Evolutionary conservation across 2,797 vertebrate species (phyloP), one percentile per base, ranked within the genome.

Genomic region (Cuculus canorus): DNA sequence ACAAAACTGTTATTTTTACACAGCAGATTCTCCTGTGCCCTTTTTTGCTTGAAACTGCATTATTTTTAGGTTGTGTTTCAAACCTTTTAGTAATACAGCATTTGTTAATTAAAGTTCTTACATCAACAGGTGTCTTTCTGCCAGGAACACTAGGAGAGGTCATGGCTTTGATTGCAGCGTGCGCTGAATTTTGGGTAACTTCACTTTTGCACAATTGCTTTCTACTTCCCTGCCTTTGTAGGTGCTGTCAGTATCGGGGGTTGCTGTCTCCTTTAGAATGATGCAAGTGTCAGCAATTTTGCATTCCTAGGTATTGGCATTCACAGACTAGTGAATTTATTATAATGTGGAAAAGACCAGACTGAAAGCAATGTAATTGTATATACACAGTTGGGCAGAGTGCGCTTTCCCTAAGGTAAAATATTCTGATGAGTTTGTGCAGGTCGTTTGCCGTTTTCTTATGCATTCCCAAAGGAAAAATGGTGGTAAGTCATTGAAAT

Each of bases 71-170:
- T 33, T 33, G 45, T 53, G 79, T 88, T 25, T 59, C 47, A 56
- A 59, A 65, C 9, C 16, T 37, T 33, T 5, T 11, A 78, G 85
- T 43, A 88, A 90, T 33, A 28, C 6, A 47, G 50, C 27, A 5
- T 69, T 90, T 75, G 50, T n/a, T 33, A 52, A 72, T 59, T 12
- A 4, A 63, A n/a, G 16, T 82, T 70, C 50, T 48, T 71, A 6
- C 4, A 70, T 52, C 65, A 78, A 7, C 10, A 25, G 18, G 28
- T 39, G 2, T 68, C 39, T 66, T 43, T 47, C 39, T 8, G 30
- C 45, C 64, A 64, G 18, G 45, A 84, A 50, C 0, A 2, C 32
- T 50, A 2, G 1, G 0, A 73, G 68, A 79, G 70, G 57, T 68
- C 33, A 25, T 30, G 59, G 54, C 27, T 85, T 68, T 63, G 23